Base-by-base conservation (phyloP, 2,113 vertebrate genomes). In the Rhizomys pruinosus region DNA sequence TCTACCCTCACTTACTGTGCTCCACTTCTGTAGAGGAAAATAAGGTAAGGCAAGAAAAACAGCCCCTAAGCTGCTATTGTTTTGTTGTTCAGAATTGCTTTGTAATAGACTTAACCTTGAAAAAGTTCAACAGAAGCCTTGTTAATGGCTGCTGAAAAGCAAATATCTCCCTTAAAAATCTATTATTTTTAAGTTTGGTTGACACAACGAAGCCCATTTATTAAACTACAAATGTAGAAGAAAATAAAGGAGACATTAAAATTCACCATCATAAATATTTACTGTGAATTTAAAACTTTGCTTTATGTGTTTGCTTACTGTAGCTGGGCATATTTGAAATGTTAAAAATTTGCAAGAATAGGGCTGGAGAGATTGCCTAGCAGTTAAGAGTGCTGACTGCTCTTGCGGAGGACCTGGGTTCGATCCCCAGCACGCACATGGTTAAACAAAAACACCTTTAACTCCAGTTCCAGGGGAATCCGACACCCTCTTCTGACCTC, bases 1-100 rank as follows among this genome's bases (percentile, higher is more conserved):
- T 98, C 92, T 97, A 94, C 93, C 98, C 98, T 93, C 97, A 98
- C 84, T 97, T 98, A 90, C 98, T 98, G 80, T 98, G 98, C 96
- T 98, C 97, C 86, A 97, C 98, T 82, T 94, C 19, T 90, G 94
- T 96, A 87, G 96, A 96, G 78, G 97, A 97, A 95, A 96, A 97
- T 79, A 97, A 98, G 98, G 98, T 98, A 98, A 98, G 93, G 47
- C 52, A 44, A 39, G 47, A 90, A 86, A n/a, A 93, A 57, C 74
- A 52, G 69, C 81, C 66, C 79, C 59, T 42, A 47, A 89, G 89
- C 81, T 7, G 72, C 32, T 84, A 73, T 52, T 96, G 6, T 52
- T 52, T 52, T 52, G 47, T 23, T 0, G 8, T 3, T 61, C 71
- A 96, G 47, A 69, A 63, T 52, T 81, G 72, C 80, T 95, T 96